Evolutionary conservation across 2,113 vertebrate genomes (phyloP).

Genomic region (Cyprinodon brontotheroides): DNA sequence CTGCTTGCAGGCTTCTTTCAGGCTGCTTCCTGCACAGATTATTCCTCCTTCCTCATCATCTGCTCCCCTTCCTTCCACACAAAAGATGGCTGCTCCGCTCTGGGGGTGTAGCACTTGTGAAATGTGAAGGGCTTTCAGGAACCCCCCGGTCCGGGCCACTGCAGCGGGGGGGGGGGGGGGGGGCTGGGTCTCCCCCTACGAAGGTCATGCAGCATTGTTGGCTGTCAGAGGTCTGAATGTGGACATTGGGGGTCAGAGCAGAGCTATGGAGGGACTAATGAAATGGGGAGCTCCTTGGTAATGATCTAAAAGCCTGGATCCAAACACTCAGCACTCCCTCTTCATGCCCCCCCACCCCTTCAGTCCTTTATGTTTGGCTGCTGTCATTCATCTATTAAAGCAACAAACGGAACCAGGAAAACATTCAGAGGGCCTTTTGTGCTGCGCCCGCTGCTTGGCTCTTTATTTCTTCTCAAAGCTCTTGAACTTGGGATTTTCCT

Average conservation of each 20-base stretch:
- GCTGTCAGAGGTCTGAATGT: constrained; percentile 82
- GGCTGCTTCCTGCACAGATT: constrained; percentile 87
- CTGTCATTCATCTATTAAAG: constrained; percentile 74
- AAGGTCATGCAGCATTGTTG: constrained; percentile 83
- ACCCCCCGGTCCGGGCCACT: constrained; percentile 28
- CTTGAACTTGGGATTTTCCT: constrained; percentile 72
- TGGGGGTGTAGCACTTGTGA: constrained; percentile 76
- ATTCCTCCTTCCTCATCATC: constrained; percentile 75
- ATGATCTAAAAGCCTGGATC: constrained; percentile 90
- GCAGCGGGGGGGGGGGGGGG: constrained; percentile 60
- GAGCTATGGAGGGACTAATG: constrained; percentile 85
- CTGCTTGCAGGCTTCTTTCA: constrained; percentile 63
- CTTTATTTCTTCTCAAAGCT: constrained; percentile 67
- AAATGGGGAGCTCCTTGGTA: constrained; percentile 87
- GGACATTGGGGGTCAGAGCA: constrained; percentile 85
- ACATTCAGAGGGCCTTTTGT: constrained; percentile 63
- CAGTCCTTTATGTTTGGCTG: constrained; percentile 71
- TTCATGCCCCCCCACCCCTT: constrained; percentile 58
- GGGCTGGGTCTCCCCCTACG: constrained; percentile 72
- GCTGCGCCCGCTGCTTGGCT: constrained; percentile 62
- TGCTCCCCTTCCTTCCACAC: constrained; percentile 69
- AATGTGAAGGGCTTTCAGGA: constrained; percentile 76
- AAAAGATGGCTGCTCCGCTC: constrained; percentile 83
- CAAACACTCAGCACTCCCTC: constrained; percentile 81
- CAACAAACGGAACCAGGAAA: constrained; percentile 69